Evolutionary conservation across 2,888 invertebrate genomes (phyloP).

Genomic region (Lepidocyrtoides sp.): DNA sequence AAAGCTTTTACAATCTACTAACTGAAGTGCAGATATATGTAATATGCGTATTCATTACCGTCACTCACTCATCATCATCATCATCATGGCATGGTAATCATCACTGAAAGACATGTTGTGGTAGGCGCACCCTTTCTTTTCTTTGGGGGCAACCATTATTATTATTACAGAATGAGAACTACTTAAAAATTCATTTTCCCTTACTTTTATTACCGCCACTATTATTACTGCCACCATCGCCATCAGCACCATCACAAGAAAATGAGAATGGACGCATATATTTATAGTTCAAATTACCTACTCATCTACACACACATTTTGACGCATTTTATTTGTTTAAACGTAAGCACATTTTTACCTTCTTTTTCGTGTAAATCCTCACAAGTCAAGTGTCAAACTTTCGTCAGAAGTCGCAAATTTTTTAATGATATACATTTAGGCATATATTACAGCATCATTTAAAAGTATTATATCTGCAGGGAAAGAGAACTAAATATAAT

Average conservation of each 20-base stretch:
- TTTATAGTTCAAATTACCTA: background rate
- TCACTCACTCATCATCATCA: conserved; percentile 50
- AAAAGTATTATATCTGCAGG: background rate
- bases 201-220: conserved; percentile 50
- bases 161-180: conserved; percentile 56
- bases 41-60: conserved; percentile 35
- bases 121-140: conserved; percentile 75
- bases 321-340: conserved; percentile 1
- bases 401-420: conserved; percentile 46
- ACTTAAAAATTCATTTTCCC: conserved; percentile 61
- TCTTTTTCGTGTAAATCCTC: background rate
- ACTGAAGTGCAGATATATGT: background rate
- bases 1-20: background rate
- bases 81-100: conserved; percentile 36
- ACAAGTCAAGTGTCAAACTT: conserved; percentile 67
- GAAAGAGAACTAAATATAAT: background rate
- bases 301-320: background rate
- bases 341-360: background rate
- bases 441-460: background rate
- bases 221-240: conserved; percentile 50
- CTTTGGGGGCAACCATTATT: conserved; percentile 64
- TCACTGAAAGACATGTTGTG: conserved; percentile 57
- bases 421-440: background rate
- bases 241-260: background rate
- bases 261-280: too few species aligned